Evolutionary conservation across 2,888 invertebrate genomes (phyloP).

Genomic region (Lamproptera curius): DNA sequence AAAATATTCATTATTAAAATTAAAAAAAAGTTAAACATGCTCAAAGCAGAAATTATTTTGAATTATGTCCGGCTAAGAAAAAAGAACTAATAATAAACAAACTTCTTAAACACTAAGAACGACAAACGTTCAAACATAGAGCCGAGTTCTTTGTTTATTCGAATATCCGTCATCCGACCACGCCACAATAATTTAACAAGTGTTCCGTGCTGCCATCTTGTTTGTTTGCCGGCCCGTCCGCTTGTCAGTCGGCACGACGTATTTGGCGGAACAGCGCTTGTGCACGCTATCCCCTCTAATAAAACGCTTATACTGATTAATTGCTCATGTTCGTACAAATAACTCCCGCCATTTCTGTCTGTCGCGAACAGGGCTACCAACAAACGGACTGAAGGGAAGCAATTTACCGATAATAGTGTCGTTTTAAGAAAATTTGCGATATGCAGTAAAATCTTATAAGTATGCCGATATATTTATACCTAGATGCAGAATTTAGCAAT

Average conservation of each 20-base stretch:
- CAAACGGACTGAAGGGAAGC: neutral
- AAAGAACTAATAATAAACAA: no score
- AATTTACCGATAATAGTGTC: neutral
- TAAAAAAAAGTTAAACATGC: no score
- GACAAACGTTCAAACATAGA: neutral
- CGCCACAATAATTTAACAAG: constrained; percentile 9
- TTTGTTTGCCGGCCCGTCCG: constrained; percentile 29
- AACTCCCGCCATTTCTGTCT: constrained; percentile 15
- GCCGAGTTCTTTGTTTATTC: neutral
- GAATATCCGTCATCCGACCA: neutral
- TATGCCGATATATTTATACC: no score
- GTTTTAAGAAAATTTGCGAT: no score
- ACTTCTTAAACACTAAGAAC: no score
- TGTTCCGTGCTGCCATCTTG: constrained; percentile 26
- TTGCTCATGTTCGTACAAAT: constrained; percentile 44
- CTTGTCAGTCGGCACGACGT: constrained; percentile 48
- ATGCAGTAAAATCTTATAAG: no score
- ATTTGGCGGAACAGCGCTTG: constrained; percentile 54
- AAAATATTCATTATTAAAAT: no score
- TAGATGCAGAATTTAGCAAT: no score
- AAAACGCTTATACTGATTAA: constrained; percentile 68
- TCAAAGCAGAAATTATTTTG: no score
- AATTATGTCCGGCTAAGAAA: no score
- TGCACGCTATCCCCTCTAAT: constrained; percentile 46
- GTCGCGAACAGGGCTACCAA: constrained; percentile 3